Base-by-base conservation (phyloP, 35 echinoderm and acorn worm species). In the Nesometra sesokonis region DNA sequence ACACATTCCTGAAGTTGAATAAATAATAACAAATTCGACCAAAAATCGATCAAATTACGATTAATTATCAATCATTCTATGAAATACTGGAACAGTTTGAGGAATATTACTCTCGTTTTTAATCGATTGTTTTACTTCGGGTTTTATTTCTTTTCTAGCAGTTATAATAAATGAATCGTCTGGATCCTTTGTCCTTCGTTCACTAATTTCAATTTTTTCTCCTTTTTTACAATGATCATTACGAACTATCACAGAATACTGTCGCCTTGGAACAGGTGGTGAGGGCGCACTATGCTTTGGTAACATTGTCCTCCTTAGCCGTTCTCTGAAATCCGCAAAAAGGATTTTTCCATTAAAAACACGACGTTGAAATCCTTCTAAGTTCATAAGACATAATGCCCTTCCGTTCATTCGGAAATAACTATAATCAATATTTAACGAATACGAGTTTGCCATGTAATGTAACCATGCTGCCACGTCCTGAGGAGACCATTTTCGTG, bases 341-440 rank as follows among this genome's bases (percentile, higher is more conserved):
- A 91, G 84, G 29, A 91, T 85, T 79, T 76, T 38, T 23, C 89
- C 89, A 30, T 81, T 84, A 35, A 84, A 84, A 29, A 86, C 84
- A 52, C 89, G 84, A 33, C 36, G 17, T 32, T 80, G 84, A 79
- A 91, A 91, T 34, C 89, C 89, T 47, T 91, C 84, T 29, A 84
- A 78, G 11, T 77, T 80, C 89, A 91, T 91, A 13, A 91, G 78
- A 36, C 89, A 91, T 34, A 91, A 47, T 0, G 76, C 89, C 3
- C 84, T 77, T 38, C 89, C 89, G 32, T 91, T 91, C 89, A 91
- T 91, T 30, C 57, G 77, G 38, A 91, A 91, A 77, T 86, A 78
- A 13, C 84, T 86, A 17, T 37, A 57, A 39, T 91, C 83, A 13
- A 86, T 79, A 15, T 47, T 33, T 15, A 91, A 31, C 37, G 35